Evolutionary conservation across 2,113 vertebrate genomes (phyloP).

Genomic region (Eira barbara): DNA sequence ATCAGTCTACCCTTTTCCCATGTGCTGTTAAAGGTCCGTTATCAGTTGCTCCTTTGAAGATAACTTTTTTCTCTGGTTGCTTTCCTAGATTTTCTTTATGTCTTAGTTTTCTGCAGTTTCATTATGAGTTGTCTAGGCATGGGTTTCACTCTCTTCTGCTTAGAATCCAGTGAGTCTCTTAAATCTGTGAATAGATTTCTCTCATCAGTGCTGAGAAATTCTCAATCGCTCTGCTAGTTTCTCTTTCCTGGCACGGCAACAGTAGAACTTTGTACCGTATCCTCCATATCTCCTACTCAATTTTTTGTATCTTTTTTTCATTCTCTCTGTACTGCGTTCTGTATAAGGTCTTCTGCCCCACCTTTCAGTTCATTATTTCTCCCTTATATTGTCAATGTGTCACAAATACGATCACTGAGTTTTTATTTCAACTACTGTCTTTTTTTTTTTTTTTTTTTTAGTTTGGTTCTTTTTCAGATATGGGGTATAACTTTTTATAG

Average conservation of each 20-base stretch:
- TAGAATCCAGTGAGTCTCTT: not conserved
- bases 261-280: not conserved
- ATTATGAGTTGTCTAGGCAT: not conserved
- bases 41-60: not conserved
- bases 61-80: not conserved
- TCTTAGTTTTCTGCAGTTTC: not conserved
- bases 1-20: not conserved
- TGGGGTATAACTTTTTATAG: not conserved
- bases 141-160: not conserved
- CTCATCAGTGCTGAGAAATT: not conserved
- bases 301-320: not conserved
- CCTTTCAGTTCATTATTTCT: not conserved
- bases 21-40: not conserved
- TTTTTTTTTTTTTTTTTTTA: not conserved
- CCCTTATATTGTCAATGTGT: not conserved
- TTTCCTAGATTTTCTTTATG: not conserved
- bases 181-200: not conserved
- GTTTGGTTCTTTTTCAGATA: constrained; percentile 1
- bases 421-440: not conserved
- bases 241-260: not conserved
- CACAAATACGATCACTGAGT: not conserved
- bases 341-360: not conserved
- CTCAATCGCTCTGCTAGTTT: not conserved
- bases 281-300: not conserved
- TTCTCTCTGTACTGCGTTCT: not conserved